These are phyloP conservation scores for Lysiphlebus fabarum DNA, from an alignment of 1,140 invertebrate species.

Conservation along the genomic window DNA sequence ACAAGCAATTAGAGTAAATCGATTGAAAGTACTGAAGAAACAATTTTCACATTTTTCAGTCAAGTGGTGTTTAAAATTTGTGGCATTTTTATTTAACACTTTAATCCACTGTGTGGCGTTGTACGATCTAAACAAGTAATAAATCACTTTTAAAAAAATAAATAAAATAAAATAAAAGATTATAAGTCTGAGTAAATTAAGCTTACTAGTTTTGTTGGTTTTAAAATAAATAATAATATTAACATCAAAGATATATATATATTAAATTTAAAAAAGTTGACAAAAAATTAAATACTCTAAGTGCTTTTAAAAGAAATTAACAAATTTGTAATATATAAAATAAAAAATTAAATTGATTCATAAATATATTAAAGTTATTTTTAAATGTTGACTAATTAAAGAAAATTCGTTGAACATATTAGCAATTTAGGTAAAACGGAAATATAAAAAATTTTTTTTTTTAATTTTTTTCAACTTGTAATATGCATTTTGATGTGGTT, in stretches of 20 bases:
- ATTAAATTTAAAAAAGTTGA: too few relatives aligned
- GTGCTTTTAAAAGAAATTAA: too few relatives aligned
- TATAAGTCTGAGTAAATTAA: slow-evolving; percentile 1
- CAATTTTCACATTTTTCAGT: slow-evolving; percentile 11
- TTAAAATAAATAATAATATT: too few relatives aligned
- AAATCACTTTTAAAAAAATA: slow-evolving; percentile 28
- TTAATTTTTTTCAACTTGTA: too few relatives aligned
- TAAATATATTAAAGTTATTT: too few relatives aligned
- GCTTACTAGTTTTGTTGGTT: too few relatives aligned
- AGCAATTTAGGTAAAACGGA: neutral
- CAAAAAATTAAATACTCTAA: too few relatives aligned
- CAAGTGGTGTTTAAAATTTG: neutral
- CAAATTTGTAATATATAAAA: too few relatives aligned
- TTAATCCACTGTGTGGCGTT: slow-evolving; percentile 28
- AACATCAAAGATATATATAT: too few relatives aligned
- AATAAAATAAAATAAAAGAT: neutral
- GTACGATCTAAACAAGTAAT: slow-evolving; percentile 39
- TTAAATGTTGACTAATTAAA: too few relatives aligned
- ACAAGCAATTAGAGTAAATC: slow-evolving; percentile 27
- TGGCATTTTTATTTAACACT: slow-evolving; percentile 30
- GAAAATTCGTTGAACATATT: neutral
- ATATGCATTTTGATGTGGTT: neutral
- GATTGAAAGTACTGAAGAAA: slow-evolving; percentile 17
- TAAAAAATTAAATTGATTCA: too few relatives aligned
- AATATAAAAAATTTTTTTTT: neutral